A percentile compares a stretch with the other conserved stretches of the same genome.
Evolutionary conservation across 2,113 vertebrate species (phyloP).

Genomic region (Thermophis baileyi): DNA sequence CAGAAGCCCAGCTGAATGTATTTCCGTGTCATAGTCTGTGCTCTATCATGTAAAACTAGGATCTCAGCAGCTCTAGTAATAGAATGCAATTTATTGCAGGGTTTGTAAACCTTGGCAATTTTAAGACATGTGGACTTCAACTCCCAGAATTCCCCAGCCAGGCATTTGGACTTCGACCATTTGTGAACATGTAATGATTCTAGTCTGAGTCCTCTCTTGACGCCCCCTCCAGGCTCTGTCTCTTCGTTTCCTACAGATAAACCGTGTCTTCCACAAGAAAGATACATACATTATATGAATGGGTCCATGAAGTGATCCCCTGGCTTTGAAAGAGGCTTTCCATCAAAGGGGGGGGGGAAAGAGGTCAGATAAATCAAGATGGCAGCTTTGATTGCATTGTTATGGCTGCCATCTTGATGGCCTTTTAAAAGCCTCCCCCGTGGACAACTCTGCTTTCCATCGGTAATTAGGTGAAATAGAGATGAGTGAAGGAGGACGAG

Average conservation of each 20-base stretch:
- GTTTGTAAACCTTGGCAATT: no score
- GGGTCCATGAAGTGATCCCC: neutral
- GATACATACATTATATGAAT: neutral
- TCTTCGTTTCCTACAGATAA: neutral
- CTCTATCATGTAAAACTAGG: neutral
- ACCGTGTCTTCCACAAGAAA: neutral
- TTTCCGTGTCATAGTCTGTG: neutral
- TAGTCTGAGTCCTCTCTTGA: neutral
- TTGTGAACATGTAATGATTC: neutral
- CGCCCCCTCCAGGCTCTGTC: neutral
- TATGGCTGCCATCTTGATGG: neutral
- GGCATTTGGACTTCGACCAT: neutral
- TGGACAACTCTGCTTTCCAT: neutral
- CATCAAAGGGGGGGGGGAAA: neutral
- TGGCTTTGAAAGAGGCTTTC: neutral
- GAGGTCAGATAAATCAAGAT: neutral
- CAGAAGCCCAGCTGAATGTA: neutral
- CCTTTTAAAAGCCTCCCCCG: neutral
- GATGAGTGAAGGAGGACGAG: no score
- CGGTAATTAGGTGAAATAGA: neutral
- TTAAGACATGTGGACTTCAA: no score
- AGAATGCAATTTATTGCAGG: neutral
- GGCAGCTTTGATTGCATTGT: neutral
- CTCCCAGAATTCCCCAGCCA: no score
- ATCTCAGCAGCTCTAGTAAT: neutral